Percentiles rank a stretch among this genome's conserved stretches.
These are phyloP conservation scores for Hoplodrina ambigua DNA, from an alignment of 2,888 invertebrate species.

Conservation along the genomic window DNA sequence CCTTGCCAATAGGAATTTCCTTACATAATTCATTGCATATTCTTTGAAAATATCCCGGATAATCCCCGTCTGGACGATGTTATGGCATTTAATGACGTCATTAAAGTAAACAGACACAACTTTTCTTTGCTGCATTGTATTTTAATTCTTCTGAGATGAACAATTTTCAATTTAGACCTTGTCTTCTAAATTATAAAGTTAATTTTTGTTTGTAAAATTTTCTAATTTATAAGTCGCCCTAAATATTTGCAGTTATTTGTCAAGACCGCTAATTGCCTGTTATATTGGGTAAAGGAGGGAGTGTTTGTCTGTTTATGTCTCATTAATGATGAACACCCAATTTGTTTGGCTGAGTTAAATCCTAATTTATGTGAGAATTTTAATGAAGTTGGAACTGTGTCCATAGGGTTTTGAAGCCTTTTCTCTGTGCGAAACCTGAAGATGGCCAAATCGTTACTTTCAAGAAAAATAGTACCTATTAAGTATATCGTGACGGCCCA, in stretches of 20 bases:
- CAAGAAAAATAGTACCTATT: no score
- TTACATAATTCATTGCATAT: constrained; percentile 60
- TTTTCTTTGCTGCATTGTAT: constrained; percentile 78
- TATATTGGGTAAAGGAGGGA: constrained; percentile 68
- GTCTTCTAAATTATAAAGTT: background rate
- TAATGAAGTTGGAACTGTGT: constrained; percentile 22
- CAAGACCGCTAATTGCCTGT: constrained; percentile 83
- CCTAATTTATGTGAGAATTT: constrained; percentile 56
- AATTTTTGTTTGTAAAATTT: constrained; percentile 35
- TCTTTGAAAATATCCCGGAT: constrained; percentile 69
- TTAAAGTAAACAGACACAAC: constrained; percentile 81
- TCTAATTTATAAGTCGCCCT: constrained; percentile 69
- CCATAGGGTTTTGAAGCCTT: no score
- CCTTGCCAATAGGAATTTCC: constrained; percentile 52
- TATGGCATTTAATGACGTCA: constrained; percentile 82
- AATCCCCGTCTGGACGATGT: constrained; percentile 78
- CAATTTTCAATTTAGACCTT: constrained; percentile 45
- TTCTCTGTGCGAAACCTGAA: no score
- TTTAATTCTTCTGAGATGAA: constrained; percentile 62
- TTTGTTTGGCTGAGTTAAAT: constrained; percentile 53
- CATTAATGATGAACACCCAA: constrained; percentile 71
- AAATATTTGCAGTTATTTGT: constrained; percentile 81
- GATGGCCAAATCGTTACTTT: no score
- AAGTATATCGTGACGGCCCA: no score
- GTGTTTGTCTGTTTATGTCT: constrained; percentile 75